Conservation (phyloP, 1,140 invertebrate genomes). For the Probaryconus sp. region DNA sequence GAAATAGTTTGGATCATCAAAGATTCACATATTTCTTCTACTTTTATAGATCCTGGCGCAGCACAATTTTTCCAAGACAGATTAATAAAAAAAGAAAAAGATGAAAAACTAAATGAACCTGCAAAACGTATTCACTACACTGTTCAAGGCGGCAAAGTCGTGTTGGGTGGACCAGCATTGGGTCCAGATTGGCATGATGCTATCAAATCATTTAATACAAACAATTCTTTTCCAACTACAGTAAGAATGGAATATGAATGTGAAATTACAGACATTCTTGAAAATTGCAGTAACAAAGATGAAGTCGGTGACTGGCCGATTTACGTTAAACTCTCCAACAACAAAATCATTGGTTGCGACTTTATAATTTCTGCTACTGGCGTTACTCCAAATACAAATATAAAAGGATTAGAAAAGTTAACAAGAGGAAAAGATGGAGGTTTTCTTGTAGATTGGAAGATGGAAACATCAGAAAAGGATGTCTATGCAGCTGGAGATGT, state of each 20-base stretch:
- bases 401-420: slow-evolving; percentile 80
- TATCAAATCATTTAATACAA: slow-evolving; percentile 73
- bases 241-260: slow-evolving; percentile 83
- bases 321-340: slow-evolving; percentile 87
- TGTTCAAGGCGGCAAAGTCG: slow-evolving; percentile 77
- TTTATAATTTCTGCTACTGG: slow-evolving; percentile 97
- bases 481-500: slow-evolving; percentile 98
- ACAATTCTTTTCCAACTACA: slow-evolving; percentile 22
- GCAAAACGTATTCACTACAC: slow-evolving; percentile 85
- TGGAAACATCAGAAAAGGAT: slow-evolving; percentile 88
- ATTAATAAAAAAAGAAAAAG: slow-evolving; percentile 67
- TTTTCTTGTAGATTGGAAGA: slow-evolving; percentile 89
- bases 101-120: slow-evolving; percentile 49
- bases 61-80: slow-evolving; percentile 91
- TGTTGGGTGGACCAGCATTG: slow-evolving; percentile 87
- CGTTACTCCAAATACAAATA: slow-evolving; percentile 85
- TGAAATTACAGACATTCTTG: slow-evolving; percentile 81
- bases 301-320: slow-evolving; percentile 81
- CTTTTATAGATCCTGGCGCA: slow-evolving; percentile 97
- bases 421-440: slow-evolving; percentile 84
- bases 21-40: slow-evolving; percentile 93
- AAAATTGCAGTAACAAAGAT: slow-evolving; percentile 68
- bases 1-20: slow-evolving; percentile 96
- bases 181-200: slow-evolving; percentile 96
- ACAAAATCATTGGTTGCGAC: slow-evolving; percentile 89